Percentiles rank a stretch among this genome's conserved stretches.
These are phyloP conservation scores for Neogale vison DNA, from an alignment of 2,113 vertebrate species.

Conservation along the genomic window DNA sequence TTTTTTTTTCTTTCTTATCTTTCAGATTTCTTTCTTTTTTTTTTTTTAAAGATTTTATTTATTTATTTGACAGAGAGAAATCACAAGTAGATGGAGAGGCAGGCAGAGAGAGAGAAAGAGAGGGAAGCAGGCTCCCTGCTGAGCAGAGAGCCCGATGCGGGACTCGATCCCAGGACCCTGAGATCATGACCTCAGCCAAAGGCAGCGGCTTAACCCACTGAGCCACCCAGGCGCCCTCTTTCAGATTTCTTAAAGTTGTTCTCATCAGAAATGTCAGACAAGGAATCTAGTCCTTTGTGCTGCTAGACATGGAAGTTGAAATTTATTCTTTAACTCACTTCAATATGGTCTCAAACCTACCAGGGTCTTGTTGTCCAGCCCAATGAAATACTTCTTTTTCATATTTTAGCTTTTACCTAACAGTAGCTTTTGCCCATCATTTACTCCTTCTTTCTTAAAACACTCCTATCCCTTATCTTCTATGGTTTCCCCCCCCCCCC, in stretches of 20 bases:
- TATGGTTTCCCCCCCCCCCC: not conserved
- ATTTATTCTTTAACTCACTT: not conserved
- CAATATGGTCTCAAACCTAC: not conserved
- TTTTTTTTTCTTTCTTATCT: not conserved
- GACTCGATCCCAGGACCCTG: too few relatives aligned
- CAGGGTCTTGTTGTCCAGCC: not conserved
- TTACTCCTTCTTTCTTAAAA: not conserved
- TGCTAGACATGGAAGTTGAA: not conserved
- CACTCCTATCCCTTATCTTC: accelerated
- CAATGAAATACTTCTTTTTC: not conserved
- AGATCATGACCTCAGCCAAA: too few relatives aligned
- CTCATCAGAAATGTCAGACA: not conserved
- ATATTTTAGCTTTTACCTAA: not conserved
- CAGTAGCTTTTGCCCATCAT: not conserved
- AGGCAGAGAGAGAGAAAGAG: too few relatives aligned
- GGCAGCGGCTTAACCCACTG: too few relatives aligned
- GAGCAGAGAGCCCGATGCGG: too few relatives aligned
- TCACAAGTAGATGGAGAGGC: too few relatives aligned
- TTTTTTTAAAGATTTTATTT: too few relatives aligned
- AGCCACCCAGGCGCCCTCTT: too few relatives aligned
- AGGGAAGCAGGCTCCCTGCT: too few relatives aligned
- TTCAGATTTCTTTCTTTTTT: not conserved
- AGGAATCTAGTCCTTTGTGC: not conserved
- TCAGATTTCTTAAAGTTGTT: not conserved
- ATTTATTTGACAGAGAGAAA: too few relatives aligned